A percentile compares a stretch with the other conserved stretches of the same genome.
Evolutionary conservation across 2,888 invertebrate genomes (phyloP).

Genomic region (Scaptomyza polygonia): DNA sequence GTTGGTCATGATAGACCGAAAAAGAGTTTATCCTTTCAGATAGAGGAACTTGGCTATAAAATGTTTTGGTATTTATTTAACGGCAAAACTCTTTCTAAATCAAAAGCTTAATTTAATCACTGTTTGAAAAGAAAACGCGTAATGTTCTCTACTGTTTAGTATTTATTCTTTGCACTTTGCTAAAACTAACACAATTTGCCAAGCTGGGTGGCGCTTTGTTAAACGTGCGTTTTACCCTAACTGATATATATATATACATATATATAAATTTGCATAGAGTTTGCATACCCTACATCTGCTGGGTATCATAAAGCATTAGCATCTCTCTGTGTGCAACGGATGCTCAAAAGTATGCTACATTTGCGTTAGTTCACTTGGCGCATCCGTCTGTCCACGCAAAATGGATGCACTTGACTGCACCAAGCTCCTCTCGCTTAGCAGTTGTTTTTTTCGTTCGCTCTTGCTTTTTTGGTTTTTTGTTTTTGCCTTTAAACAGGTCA

Average conservation of each 20-base stretch:
- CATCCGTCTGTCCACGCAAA: constrained; percentile 21
- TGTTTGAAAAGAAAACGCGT: background rate
- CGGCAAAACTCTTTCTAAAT: too few species aligned
- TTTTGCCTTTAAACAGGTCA: constrained; percentile 77
- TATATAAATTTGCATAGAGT: constrained; percentile 8
- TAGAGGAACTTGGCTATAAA: too few species aligned
- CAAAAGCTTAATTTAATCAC: background rate
- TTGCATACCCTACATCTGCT: constrained; percentile 10
- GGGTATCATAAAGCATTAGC: constrained; percentile 35
- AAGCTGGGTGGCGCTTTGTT: background rate
- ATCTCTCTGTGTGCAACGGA: constrained; percentile 16
- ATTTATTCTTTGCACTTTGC: background rate
- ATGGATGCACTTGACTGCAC: constrained; percentile 66
- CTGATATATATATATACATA: background rate
- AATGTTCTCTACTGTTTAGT: background rate
- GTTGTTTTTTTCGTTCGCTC: constrained; percentile 33
- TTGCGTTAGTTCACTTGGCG: constrained; percentile 14
- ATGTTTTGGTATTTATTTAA: too few species aligned
- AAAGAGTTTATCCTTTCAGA: too few species aligned
- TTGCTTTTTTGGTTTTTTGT: constrained; percentile 13
- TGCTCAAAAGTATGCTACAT: constrained; percentile 61
- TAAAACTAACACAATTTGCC: background rate
- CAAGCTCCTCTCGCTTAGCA: constrained; percentile 38
- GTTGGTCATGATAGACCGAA: constrained; percentile 5
- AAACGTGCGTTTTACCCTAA: background rate